phyloP scores from a whole-genome alignment of 2,797 vertebrate species.

The Notolabrus celidotus region DNA sequence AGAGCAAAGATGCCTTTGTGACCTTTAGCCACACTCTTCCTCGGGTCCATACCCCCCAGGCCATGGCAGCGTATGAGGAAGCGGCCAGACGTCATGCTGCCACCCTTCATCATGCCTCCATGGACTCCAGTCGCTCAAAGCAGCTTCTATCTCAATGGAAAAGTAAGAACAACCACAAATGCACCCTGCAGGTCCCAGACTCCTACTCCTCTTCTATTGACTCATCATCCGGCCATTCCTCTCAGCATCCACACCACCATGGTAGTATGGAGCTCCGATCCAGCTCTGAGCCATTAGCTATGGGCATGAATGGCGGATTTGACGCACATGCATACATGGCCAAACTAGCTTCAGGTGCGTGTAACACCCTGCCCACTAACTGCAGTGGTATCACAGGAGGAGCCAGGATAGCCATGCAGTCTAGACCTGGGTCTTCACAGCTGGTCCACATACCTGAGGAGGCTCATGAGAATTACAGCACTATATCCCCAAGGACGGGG shows the following conservation, averaged over 20 bases:
- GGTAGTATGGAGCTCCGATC: slow-evolving; percentile 92
- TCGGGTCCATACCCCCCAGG: slow-evolving; percentile 89
- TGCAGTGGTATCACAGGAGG: slow-evolving; percentile 91
- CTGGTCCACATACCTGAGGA: slow-evolving; percentile 98
- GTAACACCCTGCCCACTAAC: slow-evolving; percentile 90
- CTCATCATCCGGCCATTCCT: slow-evolving; percentile 65
- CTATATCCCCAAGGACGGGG: slow-evolving; percentile 86
- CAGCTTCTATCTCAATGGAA: slow-evolving; percentile 98
- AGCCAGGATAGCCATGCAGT: slow-evolving; percentile 91
- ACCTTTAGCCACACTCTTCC: slow-evolving; percentile 98
- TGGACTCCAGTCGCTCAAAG: slow-evolving; percentile 96
- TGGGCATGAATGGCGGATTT: slow-evolving; percentile 90
- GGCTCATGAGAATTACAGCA: slow-evolving; percentile 89
- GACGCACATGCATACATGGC: slow-evolving; percentile 75
- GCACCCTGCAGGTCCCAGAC: slow-evolving; percentile 92
- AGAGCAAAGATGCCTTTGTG: slow-evolving; percentile 91
- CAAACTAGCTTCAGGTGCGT: slow-evolving; percentile 82
- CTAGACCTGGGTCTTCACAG: slow-evolving; percentile 96
- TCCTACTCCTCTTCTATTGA: slow-evolving; percentile 74
- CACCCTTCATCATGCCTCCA: slow-evolving; percentile 93
- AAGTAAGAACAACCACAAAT: slow-evolving; percentile 93
- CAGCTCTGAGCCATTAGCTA: slow-evolving; percentile 88
- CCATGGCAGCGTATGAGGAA: slow-evolving; percentile 89
- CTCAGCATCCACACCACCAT: slow-evolving; percentile 85
- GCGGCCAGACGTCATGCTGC: slow-evolving; percentile 90